Conservation (phyloP, 2,113 vertebrate genomes). For the Tachysurus vachellii region DNA sequence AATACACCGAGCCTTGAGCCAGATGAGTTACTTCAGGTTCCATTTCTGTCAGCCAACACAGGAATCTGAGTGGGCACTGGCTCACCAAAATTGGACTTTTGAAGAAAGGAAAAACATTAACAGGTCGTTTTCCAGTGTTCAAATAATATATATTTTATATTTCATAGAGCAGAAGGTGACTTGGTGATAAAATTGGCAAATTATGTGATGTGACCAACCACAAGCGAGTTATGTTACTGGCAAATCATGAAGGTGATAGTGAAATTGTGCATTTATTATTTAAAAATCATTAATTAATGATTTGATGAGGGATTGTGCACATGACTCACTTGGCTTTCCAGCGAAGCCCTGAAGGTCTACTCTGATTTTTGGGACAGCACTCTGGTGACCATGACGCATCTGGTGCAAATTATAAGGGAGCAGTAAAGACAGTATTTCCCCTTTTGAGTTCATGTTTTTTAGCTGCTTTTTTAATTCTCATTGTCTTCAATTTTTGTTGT, state of each 20-base stretch:
- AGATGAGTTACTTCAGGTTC: not conserved
- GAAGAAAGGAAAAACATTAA: not conserved
- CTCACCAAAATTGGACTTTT: not conserved
- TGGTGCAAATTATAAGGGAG: conserved; percentile 29
- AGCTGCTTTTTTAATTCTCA: conserved; percentile 6
- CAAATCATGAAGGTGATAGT: not conserved
- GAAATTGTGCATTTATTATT: not conserved
- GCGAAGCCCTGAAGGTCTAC: conserved; percentile 11
- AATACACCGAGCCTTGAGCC: too few relatives aligned
- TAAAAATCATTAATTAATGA: not conserved
- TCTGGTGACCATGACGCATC: conserved; percentile 36
- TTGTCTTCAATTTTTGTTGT: conserved; percentile 15
- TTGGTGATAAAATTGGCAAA: not conserved
- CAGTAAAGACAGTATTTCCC: conserved; percentile 23
- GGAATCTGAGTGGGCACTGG: not conserved
- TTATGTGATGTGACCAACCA: not conserved
- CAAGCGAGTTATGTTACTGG: not conserved
- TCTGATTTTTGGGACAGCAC: conserved; percentile 22
- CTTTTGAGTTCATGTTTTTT: conserved; percentile 41
- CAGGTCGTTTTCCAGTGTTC: not conserved
- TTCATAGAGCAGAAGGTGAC: not conserved
- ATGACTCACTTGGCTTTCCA: not conserved
- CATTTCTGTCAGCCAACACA: not conserved
- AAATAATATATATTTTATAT: not conserved
- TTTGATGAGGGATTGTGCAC: not conserved